These are phyloP conservation scores for Ctenicera cuprea DNA, from an alignment of 2,888 invertebrate genomes.

Conservation along the genomic window DNA sequence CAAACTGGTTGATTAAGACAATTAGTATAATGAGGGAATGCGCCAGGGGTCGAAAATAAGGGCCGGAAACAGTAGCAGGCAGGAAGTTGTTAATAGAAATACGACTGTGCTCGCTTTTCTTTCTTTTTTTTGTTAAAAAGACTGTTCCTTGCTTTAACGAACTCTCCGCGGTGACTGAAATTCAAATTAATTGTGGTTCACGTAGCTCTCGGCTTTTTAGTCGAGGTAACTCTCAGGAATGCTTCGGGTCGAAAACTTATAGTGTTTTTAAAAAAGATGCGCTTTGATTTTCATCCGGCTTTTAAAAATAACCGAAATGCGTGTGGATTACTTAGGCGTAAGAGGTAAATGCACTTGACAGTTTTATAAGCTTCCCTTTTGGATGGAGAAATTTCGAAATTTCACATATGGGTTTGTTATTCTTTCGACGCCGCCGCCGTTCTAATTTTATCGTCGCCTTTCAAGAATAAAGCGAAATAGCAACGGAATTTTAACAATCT, in stretches of 20 bases:
- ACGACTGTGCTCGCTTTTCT: constrained; percentile 25
- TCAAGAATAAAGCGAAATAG: background rate
- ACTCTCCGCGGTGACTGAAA: constrained; percentile 5
- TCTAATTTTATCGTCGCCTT: constrained; percentile 33
- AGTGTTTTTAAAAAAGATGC: constrained; percentile 29
- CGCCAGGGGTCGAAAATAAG: constrained; percentile 37
- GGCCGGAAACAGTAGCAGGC: constrained; percentile 42
- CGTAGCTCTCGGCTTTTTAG: background rate
- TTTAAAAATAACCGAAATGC: constrained; percentile 54
- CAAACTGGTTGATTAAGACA: constrained; percentile 31
- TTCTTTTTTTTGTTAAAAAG: constrained; percentile 26
- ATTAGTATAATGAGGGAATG: constrained; percentile 32
- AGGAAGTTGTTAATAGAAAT: constrained; percentile 46
- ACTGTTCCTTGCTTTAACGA: constrained; percentile 8
- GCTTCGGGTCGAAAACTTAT: constrained; percentile 10
- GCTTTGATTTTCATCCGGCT: constrained; percentile 37
- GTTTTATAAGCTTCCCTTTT: constrained; percentile 55
- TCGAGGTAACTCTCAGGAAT: constrained; percentile 2
- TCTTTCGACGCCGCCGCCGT: constrained; percentile 32
- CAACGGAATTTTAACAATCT: background rate
- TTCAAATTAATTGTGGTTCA: constrained; percentile 27
- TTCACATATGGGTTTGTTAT: constrained; percentile 47
- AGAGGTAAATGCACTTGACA: constrained; percentile 56
- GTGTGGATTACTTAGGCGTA: constrained; percentile 48
- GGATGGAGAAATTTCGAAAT: constrained; percentile 46